Conservation (phyloP, 1,140 invertebrate genomes). For the Trichogramma pretiosum region DNA sequence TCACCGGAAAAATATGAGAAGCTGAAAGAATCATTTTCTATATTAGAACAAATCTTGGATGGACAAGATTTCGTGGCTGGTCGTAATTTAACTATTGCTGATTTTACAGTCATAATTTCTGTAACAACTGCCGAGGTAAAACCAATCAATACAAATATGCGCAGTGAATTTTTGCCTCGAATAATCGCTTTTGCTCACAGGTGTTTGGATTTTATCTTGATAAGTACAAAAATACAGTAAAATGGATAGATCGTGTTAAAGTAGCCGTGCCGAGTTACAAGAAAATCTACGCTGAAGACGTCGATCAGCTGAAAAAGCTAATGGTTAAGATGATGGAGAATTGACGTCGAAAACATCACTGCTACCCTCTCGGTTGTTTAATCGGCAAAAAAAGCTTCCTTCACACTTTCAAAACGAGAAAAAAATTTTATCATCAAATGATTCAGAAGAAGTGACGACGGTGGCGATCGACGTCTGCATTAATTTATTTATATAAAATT, state of each 20-base stretch:
- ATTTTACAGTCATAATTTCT: slow-evolving; percentile 31
- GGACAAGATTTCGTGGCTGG: slow-evolving; percentile 36
- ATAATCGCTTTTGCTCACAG: slow-evolving; percentile 36
- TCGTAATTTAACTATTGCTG: slow-evolving; percentile 46
- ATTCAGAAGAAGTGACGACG: no score
- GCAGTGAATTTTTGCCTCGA: slow-evolving; percentile 6
- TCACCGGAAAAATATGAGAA: slow-evolving; percentile 24
- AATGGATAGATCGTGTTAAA: slow-evolving; percentile 64
- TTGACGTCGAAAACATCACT: slow-evolving; percentile 11
- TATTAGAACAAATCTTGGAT: slow-evolving; percentile 35
- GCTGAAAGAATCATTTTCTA: slow-evolving; percentile 26
- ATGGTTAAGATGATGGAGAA: slow-evolving; percentile 8
- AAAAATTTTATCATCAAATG: no score
- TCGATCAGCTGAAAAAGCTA: slow-evolving; percentile 29
- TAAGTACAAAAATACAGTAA: slow-evolving; percentile 58
- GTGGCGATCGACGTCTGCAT: no score
- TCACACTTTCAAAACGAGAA: no score
- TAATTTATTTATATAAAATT: no score
- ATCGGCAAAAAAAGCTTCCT: slow-evolving; percentile 3
- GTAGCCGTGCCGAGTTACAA: slow-evolving; percentile 60
- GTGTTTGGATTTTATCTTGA: slow-evolving; percentile 56
- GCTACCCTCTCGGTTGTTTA: slow-evolving; percentile 5
- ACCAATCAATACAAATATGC: neutral
- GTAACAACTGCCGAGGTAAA: slow-evolving; percentile 37
- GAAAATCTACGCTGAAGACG: slow-evolving; percentile 56